Evolutionary conservation across 1,140 invertebrate species (phyloP).

Genomic region (Drosophila pseudoobscura): DNA sequence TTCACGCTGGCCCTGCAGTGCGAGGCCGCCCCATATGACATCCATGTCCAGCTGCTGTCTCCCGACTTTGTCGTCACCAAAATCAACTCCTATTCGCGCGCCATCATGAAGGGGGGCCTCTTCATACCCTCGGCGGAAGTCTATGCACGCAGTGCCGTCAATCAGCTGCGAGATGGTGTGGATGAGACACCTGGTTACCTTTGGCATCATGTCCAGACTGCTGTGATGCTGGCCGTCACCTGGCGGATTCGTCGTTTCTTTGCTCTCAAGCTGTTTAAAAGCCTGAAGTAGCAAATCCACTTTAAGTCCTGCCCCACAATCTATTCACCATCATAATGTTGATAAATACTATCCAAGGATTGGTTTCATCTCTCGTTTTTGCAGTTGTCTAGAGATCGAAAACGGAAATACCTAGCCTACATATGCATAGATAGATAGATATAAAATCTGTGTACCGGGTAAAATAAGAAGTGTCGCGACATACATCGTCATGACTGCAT

Average conservation of each 20-base stretch:
- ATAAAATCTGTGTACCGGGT: too few species aligned
- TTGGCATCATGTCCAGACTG: slow-evolving; percentile 89
- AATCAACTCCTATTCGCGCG: slow-evolving; percentile 92
- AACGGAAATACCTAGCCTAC: too few species aligned
- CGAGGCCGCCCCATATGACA: slow-evolving; percentile 89
- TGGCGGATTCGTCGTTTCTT: slow-evolving; percentile 35
- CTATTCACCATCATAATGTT: too few species aligned
- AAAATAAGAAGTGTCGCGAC: too few species aligned
- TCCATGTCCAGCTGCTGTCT: slow-evolving; percentile 93
- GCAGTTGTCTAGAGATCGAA: too few species aligned
- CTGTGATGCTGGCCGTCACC: slow-evolving; percentile 16
- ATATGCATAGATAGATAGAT: too few species aligned
- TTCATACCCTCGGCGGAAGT: slow-evolving; percentile 90
- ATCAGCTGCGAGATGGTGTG: slow-evolving; percentile 90
- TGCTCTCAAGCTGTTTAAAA: slow-evolving; percentile 25
- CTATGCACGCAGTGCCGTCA: slow-evolving; percentile 91
- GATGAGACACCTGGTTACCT: slow-evolving; percentile 93
- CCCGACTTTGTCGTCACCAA: slow-evolving; percentile 95
- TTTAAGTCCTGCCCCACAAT: too few species aligned
- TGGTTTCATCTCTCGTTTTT: too few species aligned
- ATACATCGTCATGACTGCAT: too few species aligned
- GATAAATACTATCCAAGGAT: too few species aligned
- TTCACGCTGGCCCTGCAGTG: slow-evolving; percentile 86
- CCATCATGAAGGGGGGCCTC: slow-evolving; percentile 88
- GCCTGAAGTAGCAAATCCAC: neutral